phyloP scores from a whole-genome alignment of 1,140 invertebrate genomes.

The Papilio xuthus region DNA sequence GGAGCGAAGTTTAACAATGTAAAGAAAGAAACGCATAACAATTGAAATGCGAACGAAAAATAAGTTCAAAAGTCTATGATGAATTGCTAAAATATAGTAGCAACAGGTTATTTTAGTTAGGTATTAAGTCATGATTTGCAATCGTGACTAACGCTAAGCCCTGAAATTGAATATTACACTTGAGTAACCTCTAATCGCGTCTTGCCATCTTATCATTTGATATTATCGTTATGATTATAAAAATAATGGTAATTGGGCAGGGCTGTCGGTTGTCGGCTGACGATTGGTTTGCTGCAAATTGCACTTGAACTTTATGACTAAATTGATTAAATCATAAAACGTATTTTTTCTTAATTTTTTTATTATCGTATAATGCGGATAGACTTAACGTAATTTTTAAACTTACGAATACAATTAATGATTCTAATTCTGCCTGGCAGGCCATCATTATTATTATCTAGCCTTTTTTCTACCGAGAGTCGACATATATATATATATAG shows the following conservation, averaged over 20 bases:
- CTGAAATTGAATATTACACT: slow-evolving; percentile 27
- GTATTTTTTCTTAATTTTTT: neutral
- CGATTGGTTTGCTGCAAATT: neutral
- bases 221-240: slow-evolving; percentile 25
- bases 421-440: too few species aligned
- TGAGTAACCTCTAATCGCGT: slow-evolving; percentile 27
- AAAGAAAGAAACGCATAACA: too few species aligned
- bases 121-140: slow-evolving; percentile 4
- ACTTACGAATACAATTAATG: too few species aligned
- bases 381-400: too few species aligned
- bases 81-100: neutral
- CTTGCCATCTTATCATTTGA: slow-evolving; percentile 35
- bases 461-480: too few species aligned
- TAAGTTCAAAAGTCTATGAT: neutral
- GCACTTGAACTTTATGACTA: slow-evolving; percentile 14
- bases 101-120: neutral
- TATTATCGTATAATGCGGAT: neutral
- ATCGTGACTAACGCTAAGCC: slow-evolving; percentile 24
- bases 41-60: too few species aligned
- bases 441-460: too few species aligned
- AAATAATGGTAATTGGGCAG: neutral
- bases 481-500: too few species aligned
- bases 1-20: too few species aligned
- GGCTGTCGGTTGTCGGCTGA: neutral
- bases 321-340: neutral